Evolutionary conservation across 2,113 vertebrate species (phyloP).

Genomic region (Corythoichthys intestinalis): DNA sequence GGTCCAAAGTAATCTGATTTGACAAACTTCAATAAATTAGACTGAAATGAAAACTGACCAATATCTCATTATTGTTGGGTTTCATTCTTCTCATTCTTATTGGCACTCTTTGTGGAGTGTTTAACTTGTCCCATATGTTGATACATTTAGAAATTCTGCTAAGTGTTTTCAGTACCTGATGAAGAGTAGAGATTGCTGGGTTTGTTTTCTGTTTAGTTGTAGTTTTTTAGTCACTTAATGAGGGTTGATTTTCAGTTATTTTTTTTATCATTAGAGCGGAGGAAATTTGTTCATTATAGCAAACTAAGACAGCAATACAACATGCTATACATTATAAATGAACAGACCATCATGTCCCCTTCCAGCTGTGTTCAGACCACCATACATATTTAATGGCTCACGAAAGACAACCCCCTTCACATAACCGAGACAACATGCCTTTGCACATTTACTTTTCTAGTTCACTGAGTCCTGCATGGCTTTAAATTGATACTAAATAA

Average conservation of each 20-base stretch:
- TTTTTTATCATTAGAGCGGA: neutral
- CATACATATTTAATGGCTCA: slow-evolving; percentile 36
- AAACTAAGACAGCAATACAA: neutral
- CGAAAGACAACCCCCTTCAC: slow-evolving; percentile 15
- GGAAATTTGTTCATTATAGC: neutral
- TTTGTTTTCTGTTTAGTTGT: too few species aligned
- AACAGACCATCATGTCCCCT: neutral
- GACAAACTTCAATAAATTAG: neutral
- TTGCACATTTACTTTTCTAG: slow-evolving; percentile 29
- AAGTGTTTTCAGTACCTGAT: too few species aligned
- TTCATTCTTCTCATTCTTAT: neutral
- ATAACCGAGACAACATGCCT: slow-evolving; percentile 1
- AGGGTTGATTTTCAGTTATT: neutral
- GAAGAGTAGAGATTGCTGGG: too few species aligned
- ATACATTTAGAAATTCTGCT: too few species aligned
- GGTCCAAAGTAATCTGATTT: neutral
- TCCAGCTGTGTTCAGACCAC: slow-evolving; percentile 27
- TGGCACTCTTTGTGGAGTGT: neutral
- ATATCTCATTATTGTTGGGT: too few species aligned
- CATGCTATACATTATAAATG: neutral
- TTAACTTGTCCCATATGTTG: too few species aligned
- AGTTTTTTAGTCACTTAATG: neutral
- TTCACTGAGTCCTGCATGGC: slow-evolving; percentile 18
- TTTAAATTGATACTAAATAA: neutral
- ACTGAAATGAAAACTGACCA: neutral